phyloP scores from a whole-genome alignment of 2,113 vertebrate genomes.

The Glaucidium brasilianum region DNA sequence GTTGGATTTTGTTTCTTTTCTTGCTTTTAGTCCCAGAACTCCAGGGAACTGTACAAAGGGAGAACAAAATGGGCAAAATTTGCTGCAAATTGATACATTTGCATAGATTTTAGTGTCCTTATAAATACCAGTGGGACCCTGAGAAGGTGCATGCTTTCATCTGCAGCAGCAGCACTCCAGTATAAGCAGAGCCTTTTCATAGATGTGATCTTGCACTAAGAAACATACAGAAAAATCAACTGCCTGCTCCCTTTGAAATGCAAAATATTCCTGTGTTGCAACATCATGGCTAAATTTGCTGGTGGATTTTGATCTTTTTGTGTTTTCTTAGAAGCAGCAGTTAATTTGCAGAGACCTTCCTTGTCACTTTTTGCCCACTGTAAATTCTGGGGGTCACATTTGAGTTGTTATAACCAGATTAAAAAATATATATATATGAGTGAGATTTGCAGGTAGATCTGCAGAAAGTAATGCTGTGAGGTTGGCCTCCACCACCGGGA shows the following conservation, averaged over 20 bases:
- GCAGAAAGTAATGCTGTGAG: neutral
- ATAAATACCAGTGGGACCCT: rapidly evolving
- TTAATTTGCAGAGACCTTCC: neutral
- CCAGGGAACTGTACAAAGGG: neutral
- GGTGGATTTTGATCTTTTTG: neutral
- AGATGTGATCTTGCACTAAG: neutral
- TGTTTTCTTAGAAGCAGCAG: neutral
- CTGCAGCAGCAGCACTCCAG: neutral
- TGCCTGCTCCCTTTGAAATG: neutral
- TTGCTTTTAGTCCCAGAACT: neutral
- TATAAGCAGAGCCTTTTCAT: neutral
- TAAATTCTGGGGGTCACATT: neutral
- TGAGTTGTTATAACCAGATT: neutral
- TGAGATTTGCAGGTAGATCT: neutral
- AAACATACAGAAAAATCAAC: neutral
- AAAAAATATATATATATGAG: too few species aligned
- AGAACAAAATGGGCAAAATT: neutral
- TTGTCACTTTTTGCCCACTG: neutral
- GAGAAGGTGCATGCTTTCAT: neutral
- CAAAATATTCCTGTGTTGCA: neutral
- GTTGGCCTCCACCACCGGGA: neutral
- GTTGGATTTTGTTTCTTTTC: neutral
- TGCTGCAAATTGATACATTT: neutral
- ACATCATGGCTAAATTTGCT: neutral
- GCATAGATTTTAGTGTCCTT: neutral